phyloP scores from a whole-genome alignment of 2,888 invertebrate genomes.

The Brachyptera putata region DNA sequence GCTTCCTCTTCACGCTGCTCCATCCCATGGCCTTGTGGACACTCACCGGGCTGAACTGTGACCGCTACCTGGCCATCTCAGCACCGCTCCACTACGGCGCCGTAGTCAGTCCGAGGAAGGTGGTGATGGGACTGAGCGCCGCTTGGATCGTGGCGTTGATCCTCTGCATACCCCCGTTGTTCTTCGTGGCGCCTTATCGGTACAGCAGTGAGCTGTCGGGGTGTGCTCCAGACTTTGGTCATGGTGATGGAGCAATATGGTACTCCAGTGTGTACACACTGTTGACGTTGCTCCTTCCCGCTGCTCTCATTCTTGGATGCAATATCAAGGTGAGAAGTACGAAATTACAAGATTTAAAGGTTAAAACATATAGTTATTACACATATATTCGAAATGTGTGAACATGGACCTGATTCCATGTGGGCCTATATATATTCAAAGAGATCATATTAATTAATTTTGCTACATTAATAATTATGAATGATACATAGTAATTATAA shows the following conservation, averaged over 20 bases:
- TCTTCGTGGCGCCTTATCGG: constrained; percentile 55
- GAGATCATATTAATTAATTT: too few relatives aligned
- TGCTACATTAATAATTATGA: too few relatives aligned
- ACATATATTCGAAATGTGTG: too few relatives aligned
- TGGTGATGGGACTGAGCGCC: constrained; percentile 59
- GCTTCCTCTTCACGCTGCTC: constrained; percentile 64
- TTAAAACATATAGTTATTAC: too few relatives aligned
- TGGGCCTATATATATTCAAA: too few relatives aligned
- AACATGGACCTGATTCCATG: too few relatives aligned
- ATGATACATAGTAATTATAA: too few relatives aligned
- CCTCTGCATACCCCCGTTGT: constrained; percentile 60
- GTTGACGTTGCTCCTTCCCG: constrained; percentile 62
- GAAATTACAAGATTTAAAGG: too few relatives aligned
- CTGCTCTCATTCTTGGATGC: constrained; percentile 64
- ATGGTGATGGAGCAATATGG: constrained; percentile 55
- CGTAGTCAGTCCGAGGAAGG: constrained; percentile 67
- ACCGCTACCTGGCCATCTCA: constrained; percentile 74
- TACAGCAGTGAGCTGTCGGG: constrained; percentile 56
- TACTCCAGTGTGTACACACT: constrained; percentile 63
- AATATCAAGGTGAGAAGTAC: constrained; percentile 57
- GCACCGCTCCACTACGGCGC: constrained; percentile 76
- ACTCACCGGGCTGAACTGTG: constrained; percentile 73
- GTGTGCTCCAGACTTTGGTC: constrained; percentile 65
- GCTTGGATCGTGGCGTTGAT: constrained; percentile 64
- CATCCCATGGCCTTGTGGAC: constrained; percentile 76